Base-by-base conservation (phyloP, 2,888 invertebrate species). In the Chorisops tibialis region DNA sequence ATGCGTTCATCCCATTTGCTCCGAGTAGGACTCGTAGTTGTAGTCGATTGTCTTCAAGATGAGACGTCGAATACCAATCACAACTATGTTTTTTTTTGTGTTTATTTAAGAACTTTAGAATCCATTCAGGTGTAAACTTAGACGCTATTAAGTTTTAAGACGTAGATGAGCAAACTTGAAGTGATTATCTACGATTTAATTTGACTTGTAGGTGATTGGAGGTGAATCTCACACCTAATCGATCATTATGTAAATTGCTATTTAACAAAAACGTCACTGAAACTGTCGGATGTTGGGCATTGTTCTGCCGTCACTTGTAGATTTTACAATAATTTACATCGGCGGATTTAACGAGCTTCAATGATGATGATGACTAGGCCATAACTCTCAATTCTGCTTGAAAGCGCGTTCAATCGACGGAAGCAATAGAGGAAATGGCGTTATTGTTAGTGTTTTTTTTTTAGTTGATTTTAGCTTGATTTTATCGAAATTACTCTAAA, bases 181-280 rank as follows among this genome's bases (percentile, higher is more conserved):
- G n/a, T n/a, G n/a, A n/a, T n/a, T n/a, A n/a, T n/a, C n/a, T n/a
- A n/a, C n/a, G n/a, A n/a, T n/a, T n/a, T n/a, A n/a, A n/a, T n/a
- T n/a, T n/a, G n/a, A n/a, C n/a, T n/a, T n/a, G n/a, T n/a, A n/a
- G n/a, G 9, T 30, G 30, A 30, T 9, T 30, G 7, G 30, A 30
- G 5, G 30, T 18, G 30, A 45, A 18, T 56, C 30, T 56, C 16
- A 35, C 56, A 56, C 56, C 45, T 56, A 24, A 30, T 30, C 16
- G 45, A 30, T 35, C 45, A 56, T 56, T 56, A 30, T 30, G 18
- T 56, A 43, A 56, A 56, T 56, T 56, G 16, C 9, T 45, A 43
- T 56, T 43, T 5, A 30, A 30, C 30, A 30, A 39, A 2, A 11
- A 21, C 22, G 11, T 18, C 22, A 19, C 14, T 18, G 21, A n/a